Percentiles rank a stretch among this genome's conserved stretches.
Evolutionary conservation across 2,113 vertebrate genomes (phyloP).

Genomic region (Smithornis capensis): DNA sequence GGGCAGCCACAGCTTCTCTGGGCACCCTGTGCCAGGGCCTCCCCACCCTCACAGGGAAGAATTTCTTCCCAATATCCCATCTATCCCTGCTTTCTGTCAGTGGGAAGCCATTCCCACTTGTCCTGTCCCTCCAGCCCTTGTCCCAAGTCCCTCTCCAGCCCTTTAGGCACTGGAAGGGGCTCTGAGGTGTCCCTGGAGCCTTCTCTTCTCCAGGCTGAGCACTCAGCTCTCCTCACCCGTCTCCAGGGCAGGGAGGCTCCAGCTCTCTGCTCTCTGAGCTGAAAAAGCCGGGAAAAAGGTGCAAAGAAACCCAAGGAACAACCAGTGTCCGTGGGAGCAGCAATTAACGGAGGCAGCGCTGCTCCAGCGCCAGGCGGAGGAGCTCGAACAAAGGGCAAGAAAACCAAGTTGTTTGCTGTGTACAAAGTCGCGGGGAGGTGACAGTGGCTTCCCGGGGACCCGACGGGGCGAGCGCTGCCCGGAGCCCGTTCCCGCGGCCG

Average conservation of each 20-base stretch:
- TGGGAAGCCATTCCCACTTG: neutral
- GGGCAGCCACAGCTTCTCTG: neutral
- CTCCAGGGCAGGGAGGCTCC: neutral
- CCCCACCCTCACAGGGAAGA: neutral
- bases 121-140: neutral
- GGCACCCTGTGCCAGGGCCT: neutral
- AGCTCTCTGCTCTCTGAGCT: neutral
- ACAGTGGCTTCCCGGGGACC: accelerated
- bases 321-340: accelerated
- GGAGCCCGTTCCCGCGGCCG: neutral
- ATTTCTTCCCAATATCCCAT: neutral
- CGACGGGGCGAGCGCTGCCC: neutral
- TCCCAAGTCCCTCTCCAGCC: neutral
- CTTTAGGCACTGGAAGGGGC: neutral
- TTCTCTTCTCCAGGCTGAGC: neutral
- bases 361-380: accelerated
- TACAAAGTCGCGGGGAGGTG: accelerated
- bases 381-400: accelerated
- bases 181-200: neutral
- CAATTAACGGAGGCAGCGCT: accelerated
- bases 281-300: accelerated
- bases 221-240: neutral
- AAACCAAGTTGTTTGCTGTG: accelerated
- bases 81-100: accelerated
- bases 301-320: accelerated